Conservation (phyloP, 2,113 vertebrate species). For the Lepisosteus osseus region DNA sequence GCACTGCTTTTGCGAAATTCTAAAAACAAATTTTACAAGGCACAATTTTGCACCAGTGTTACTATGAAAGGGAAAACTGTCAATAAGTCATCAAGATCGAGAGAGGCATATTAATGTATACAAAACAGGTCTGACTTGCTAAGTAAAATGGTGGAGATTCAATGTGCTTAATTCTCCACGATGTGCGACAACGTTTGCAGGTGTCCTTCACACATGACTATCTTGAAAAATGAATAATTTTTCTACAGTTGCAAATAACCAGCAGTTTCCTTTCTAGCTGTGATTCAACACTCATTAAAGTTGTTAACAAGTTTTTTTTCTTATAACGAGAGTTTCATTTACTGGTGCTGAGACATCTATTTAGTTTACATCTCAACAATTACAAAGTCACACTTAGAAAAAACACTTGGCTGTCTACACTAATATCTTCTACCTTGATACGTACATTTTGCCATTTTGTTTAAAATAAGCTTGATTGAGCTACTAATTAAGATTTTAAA, state of each 20-base stretch:
- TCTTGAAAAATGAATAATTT: slow-evolving; percentile 34
- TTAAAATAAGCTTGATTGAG: not conserved
- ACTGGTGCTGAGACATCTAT: slow-evolving; percentile 34
- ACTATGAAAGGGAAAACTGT: not conserved
- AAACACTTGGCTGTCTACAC: not conserved
- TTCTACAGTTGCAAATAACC: slow-evolving; percentile 39
- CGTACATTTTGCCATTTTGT: not conserved
- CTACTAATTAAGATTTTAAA: too few species aligned
- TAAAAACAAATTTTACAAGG: too few species aligned
- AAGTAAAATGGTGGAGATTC: not conserved
- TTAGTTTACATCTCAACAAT: slow-evolving; percentile 41
- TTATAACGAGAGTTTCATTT: slow-evolving; percentile 42
- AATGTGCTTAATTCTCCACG: not conserved
- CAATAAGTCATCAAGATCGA: not conserved
- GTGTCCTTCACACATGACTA: slow-evolving; percentile 27
- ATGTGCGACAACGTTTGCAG: slow-evolving; percentile 21
- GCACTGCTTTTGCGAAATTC: too few species aligned
- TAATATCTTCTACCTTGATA: not conserved
- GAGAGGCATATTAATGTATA: not conserved
- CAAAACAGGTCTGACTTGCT: not conserved
- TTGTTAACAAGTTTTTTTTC: slow-evolving; percentile 44
- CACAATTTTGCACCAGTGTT: not conserved
- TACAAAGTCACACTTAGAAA: slow-evolving; percentile 25
- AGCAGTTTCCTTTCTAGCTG: slow-evolving; percentile 35
- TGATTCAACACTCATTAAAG: slow-evolving; percentile 44